phyloP scores from a whole-genome alignment of 30 jellyfish, hydroid and myxozoan species.

The Hydractinia echinata region DNA sequence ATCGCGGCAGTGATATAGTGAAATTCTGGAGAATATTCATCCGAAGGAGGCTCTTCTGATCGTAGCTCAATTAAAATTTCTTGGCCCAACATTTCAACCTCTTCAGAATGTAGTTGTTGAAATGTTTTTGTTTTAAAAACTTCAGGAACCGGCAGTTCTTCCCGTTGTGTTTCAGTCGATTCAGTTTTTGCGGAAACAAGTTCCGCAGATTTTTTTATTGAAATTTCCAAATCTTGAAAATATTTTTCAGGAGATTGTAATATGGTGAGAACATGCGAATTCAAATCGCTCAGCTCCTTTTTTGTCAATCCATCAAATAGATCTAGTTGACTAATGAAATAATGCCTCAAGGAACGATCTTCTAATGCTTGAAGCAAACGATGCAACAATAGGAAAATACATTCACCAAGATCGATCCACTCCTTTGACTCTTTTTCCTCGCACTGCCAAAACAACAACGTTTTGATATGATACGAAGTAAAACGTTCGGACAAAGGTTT shows the following conservation, averaged over 20 bases:
- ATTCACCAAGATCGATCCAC: constrained; percentile 4
- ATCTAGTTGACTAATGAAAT: background rate
- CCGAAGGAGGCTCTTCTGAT: background rate
- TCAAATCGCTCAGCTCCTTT: background rate
- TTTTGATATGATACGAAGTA: constrained; percentile 1
- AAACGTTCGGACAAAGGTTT: background rate
- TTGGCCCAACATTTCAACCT: too few relatives aligned
- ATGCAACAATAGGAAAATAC: background rate
- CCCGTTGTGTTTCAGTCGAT: background rate
- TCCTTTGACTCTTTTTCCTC: background rate
- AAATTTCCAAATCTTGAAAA: background rate
- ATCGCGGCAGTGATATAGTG: background rate
- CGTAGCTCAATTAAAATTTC: too few relatives aligned
- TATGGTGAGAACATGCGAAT: background rate
- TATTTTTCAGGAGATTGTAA: background rate
- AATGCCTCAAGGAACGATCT: background rate
- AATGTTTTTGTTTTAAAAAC: too few relatives aligned
- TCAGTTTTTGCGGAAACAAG: background rate
- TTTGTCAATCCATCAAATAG: background rate
- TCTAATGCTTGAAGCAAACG: background rate
- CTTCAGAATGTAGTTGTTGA: too few relatives aligned
- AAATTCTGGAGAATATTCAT: background rate
- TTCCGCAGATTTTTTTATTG: background rate
- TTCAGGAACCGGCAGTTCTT: background rate
- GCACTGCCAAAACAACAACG: constrained; percentile 13